Conservation (phyloP, 2,797 vertebrate genomes). For the Bradypodion ventrale region DNA sequence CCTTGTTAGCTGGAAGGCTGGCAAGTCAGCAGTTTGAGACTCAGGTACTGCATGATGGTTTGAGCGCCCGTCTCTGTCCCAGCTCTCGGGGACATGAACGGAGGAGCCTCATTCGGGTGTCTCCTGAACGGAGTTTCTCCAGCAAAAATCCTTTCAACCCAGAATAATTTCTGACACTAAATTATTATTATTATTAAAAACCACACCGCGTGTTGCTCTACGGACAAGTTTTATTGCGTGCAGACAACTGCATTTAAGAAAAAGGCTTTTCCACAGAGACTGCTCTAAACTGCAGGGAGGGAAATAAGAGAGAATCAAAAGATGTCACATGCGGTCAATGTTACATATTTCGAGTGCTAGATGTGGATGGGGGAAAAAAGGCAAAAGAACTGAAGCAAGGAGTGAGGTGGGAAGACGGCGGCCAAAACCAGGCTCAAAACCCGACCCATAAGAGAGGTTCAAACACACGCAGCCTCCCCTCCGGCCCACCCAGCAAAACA, state of each 20-base stretch:
- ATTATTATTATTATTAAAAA: too few species aligned
- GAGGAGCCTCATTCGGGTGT: too few species aligned
- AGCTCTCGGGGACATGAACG: too few species aligned
- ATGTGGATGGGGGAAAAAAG: slow-evolving; percentile 83
- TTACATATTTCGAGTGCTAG: slow-evolving; percentile 71
- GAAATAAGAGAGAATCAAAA: slow-evolving; percentile 9
- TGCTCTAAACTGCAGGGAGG: slow-evolving; percentile 78
- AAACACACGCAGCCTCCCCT: slow-evolving; percentile 66
- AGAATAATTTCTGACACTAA: too few species aligned
- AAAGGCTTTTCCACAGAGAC: slow-evolving; percentile 86
- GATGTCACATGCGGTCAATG: slow-evolving; percentile 81
- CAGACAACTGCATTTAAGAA: slow-evolving; percentile 63
- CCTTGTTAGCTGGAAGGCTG: too few species aligned
- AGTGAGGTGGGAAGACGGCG: slow-evolving; percentile 81
- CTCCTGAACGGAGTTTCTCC: too few species aligned
- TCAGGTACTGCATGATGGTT: too few species aligned
- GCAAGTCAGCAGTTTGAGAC: too few species aligned
- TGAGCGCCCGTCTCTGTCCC: too few species aligned
- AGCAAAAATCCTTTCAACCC: too few species aligned
- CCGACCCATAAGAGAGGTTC: slow-evolving; percentile 62
- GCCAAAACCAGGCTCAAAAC: slow-evolving; percentile 75
- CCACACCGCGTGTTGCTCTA: slow-evolving; percentile 67
- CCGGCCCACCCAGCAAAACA: slow-evolving; percentile 57
- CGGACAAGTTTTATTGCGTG: slow-evolving; percentile 61
- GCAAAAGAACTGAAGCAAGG: slow-evolving; percentile 84